Evolutionary conservation across 2,113 vertebrate species (phyloP), one percentile per base, ranked within the genome.

Genomic region (Rhizomys pruinosus): DNA sequence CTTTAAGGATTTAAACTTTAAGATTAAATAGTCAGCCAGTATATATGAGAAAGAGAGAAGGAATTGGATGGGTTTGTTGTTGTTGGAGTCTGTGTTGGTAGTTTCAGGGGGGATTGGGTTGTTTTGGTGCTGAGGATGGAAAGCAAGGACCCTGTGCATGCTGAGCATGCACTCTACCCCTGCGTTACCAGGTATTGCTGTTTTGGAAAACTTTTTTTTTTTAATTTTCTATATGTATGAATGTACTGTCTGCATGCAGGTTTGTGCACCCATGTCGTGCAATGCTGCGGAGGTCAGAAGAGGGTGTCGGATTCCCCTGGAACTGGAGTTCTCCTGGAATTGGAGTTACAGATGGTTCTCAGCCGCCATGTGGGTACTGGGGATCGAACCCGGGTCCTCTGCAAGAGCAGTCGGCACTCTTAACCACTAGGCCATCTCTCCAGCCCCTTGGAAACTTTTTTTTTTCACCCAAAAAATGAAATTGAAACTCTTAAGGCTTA

Each of bases 141-240:
- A 91, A 57, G 44, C 3, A 22, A 66, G 37, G n/a, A 8, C 15
- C 37, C 27, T 84, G 44, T 4, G n/a, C 34, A 27, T 81, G 68
- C 61, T 66, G n/a, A 63, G 25, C n/a, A 52, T 64, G 32, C 39
- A 52, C 72, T 77, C 5, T 77, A 64, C 73, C 42, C 37, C 44
- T 76, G 29, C 64, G 37, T 8, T 63, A n/a, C 11, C 34, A 88
- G 39, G 13, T 63, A 32, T 42, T 52, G 23, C 34, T 66, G 11
- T 93, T 32, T 29, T 47, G 22, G 79, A 92, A 96, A 94, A 52
- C 84, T 97, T 84, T 82, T 89, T n/a, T n/a, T n/a, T n/a, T n/a
- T n/a, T n/a, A n/a, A n/a, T n/a, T n/a, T n/a, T n/a, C n/a, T n/a
- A n/a, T n/a, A n/a, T n/a, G n/a, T n/a, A n/a, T n/a, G n/a, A n/a